Evolutionary conservation across 2,888 invertebrate genomes (phyloP).

Genomic region (Apamea anceps): DNA sequence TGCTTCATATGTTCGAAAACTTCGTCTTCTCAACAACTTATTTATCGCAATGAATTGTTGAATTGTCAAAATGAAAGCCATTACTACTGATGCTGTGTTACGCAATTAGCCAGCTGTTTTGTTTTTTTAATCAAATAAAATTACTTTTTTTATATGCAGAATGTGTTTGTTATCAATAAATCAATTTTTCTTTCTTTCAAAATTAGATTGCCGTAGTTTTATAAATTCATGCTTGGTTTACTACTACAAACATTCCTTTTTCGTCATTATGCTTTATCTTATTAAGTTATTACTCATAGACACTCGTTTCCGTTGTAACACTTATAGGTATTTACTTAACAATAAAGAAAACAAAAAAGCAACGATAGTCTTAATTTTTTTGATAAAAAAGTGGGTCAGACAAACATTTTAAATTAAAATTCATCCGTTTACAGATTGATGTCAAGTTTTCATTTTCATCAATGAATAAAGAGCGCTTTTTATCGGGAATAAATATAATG

Average conservation of each 20-base stretch:
- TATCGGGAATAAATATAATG: not conserved
- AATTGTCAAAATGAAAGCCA: too few species aligned
- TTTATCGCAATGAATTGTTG: too few species aligned
- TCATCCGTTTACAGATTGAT: conserved; percentile 19
- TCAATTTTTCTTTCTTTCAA: not conserved
- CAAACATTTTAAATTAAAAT: conserved; percentile 31
- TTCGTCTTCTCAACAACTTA: too few species aligned
- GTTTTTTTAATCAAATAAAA: not conserved
- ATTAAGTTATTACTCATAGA: conserved; percentile 34
- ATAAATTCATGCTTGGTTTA: not conserved
- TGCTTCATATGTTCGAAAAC: too few species aligned
- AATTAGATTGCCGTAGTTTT: not conserved
- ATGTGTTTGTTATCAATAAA: not conserved
- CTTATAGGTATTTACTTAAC: conserved; percentile 5
- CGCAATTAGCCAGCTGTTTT: too few species aligned
- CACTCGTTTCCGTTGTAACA: conserved; percentile 35
- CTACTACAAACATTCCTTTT: not conserved
- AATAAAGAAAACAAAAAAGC: not conserved
- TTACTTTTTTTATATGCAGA: not conserved
- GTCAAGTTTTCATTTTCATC: conserved; percentile 25
- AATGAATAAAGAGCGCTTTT: conserved; percentile 1
- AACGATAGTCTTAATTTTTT: not conserved
- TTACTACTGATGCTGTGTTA: too few species aligned
- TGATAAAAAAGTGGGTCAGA: conserved; percentile 4
- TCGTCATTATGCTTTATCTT: conserved; percentile 17